Evolutionary conservation across 2,797 vertebrate genomes (phyloP).

Genomic region (Tinamus major): DNA sequence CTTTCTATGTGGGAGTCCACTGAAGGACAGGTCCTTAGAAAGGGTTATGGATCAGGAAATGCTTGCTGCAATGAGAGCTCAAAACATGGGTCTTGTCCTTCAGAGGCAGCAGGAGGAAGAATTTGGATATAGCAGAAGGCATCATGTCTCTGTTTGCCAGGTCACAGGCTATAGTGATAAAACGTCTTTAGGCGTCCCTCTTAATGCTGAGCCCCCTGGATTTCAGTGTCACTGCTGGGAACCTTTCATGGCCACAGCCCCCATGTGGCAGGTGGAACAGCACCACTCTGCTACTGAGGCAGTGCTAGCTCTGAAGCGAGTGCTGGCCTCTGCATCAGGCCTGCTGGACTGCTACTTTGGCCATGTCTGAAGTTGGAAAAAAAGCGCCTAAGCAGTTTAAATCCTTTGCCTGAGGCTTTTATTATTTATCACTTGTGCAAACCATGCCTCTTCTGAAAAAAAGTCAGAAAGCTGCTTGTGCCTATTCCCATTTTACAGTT

Average conservation of each 20-base stretch:
- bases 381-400: not conserved
- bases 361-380: not conserved
- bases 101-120: not conserved
- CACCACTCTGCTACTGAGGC: not conserved
- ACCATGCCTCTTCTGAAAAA: not conserved
- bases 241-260: not conserved
- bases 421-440: not conserved
- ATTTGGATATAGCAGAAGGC: not conserved
- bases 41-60: not conserved
- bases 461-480: too few species aligned
- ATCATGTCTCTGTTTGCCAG: not conserved
- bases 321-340: not conserved
- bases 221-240: not conserved
- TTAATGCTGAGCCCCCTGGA: not conserved
- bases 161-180: not conserved
- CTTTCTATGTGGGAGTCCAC: not conserved
- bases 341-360: not conserved
- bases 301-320: not conserved
- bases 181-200: not conserved
- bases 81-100: not conserved
- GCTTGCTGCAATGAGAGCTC: not conserved
- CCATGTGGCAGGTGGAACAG: not conserved
- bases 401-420: not conserved
- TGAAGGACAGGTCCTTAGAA: not conserved
- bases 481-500: rapidly evolving